Percentiles rank a stretch among this genome's conserved stretches.
Conservation (phyloP, 2,113 vertebrate genomes). For the Toxotes chatareus region DNA sequence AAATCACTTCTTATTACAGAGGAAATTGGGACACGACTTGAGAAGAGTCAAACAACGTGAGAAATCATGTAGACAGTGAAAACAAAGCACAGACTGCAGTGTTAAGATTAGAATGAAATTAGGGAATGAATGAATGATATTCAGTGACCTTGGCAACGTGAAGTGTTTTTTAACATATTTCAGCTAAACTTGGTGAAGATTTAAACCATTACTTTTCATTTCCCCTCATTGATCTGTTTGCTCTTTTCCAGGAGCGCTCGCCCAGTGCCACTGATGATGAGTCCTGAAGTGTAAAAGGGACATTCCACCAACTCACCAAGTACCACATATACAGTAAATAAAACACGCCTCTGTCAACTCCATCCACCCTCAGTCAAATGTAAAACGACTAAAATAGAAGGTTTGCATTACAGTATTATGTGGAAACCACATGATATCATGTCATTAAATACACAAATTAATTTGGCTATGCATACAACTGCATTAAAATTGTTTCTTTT, state of each 20-base stretch:
- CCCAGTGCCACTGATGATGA: conserved; percentile 80
- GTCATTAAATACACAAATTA: conserved; percentile 6
- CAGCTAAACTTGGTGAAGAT: too few relatives aligned
- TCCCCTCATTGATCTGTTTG: not conserved
- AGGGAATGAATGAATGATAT: too few relatives aligned
- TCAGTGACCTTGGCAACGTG: too few relatives aligned
- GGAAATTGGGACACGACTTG: too few relatives aligned
- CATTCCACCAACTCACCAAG: conserved; percentile 27
- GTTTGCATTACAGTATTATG: not conserved
- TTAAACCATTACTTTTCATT: too few relatives aligned
- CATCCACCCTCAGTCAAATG: conserved; percentile 46
- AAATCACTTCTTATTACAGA: not conserved
- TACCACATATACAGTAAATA: conserved; percentile 21
- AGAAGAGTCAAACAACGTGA: not conserved
- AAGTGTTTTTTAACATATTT: too few relatives aligned
- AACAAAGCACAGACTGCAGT: too few relatives aligned
- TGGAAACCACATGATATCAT: not conserved
- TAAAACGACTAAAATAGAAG: not conserved
- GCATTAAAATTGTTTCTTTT: not conserved
- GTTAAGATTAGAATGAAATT: too few relatives aligned
- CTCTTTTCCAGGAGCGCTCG: conserved; percentile 73
- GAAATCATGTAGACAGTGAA: too few relatives aligned
- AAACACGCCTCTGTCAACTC: conserved; percentile 38
- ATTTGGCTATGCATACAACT: not conserved
- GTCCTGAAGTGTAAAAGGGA: conserved; percentile 59